A percentile compares a stretch with the other conserved stretches of the same genome.
Conservation (phyloP, 1,140 invertebrate species). For the Pseudomyrmex cubaensis region DNA sequence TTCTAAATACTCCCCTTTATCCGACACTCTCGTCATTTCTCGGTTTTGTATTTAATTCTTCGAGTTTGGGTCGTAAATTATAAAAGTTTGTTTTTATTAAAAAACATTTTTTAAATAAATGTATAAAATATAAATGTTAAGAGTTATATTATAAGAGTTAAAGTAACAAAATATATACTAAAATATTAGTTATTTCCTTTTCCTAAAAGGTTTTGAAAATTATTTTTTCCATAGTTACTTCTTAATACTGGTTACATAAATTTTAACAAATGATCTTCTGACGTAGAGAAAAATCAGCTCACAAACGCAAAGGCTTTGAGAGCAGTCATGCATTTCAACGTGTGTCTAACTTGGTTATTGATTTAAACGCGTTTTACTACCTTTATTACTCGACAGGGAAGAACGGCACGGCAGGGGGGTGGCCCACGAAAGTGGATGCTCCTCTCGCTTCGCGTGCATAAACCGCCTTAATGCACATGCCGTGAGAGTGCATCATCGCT, state of each 20-base stretch:
- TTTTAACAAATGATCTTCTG: background rate
- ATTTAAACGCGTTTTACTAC: constrained; percentile 65
- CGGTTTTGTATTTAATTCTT: background rate
- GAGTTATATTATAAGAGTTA: too few relatives aligned
- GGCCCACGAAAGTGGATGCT: constrained; percentile 63
- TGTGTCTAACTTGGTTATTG: constrained; percentile 53
- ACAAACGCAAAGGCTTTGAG: background rate
- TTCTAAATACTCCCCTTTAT: constrained; percentile 20
- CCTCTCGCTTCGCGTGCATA: constrained; percentile 67
- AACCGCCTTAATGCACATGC: constrained; percentile 74
- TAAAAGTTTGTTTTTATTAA: too few relatives aligned
- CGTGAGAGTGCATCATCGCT: constrained; percentile 73
- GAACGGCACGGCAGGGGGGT: background rate
- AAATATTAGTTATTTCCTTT: too few relatives aligned
- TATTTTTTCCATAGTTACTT: background rate
- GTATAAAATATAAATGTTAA: too few relatives aligned
- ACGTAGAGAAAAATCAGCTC: background rate
- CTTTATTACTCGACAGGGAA: constrained; percentile 54
- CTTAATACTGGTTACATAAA: background rate
- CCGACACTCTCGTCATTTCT: background rate
- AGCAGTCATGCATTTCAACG: background rate
- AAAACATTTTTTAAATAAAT: too few relatives aligned
- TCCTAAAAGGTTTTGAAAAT: background rate
- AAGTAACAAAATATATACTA: too few relatives aligned
- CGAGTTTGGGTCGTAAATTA: background rate